phyloP scores from a whole-genome alignment of 1,140 invertebrate genomes.

The Ephestia elutella region DNA sequence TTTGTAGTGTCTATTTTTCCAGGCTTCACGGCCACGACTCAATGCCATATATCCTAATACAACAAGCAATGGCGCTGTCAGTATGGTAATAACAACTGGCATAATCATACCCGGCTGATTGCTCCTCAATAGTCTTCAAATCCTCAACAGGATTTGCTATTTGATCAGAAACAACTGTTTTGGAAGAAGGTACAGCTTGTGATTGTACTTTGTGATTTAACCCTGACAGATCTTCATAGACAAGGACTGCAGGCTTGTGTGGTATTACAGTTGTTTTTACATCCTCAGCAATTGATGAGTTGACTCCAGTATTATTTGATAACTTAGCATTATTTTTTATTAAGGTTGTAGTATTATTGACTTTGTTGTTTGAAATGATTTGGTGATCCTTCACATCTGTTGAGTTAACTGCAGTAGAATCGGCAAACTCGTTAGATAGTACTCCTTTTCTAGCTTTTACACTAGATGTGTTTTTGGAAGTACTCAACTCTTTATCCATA shows the following conservation, averaged over 20 bases:
- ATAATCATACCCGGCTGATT: slow-evolving; percentile 76
- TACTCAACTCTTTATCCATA: slow-evolving; percentile 39
- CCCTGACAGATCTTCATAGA: slow-evolving; percentile 18
- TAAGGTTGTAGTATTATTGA: slow-evolving; percentile 13
- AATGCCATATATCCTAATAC: slow-evolving; percentile 77
- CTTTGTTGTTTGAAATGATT: not conserved
- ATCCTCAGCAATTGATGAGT: slow-evolving; percentile 8
- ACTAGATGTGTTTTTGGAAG: slow-evolving; percentile 34
- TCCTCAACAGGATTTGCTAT: slow-evolving; percentile 21
- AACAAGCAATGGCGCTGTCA: slow-evolving; percentile 79
- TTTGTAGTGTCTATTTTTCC: slow-evolving; percentile 84
- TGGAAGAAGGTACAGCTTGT: slow-evolving; percentile 14
- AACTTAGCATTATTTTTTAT: slow-evolving; percentile 21
- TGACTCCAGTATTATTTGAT: slow-evolving; percentile 22
- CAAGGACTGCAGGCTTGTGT: slow-evolving; percentile 24
- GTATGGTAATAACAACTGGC: slow-evolving; percentile 78
- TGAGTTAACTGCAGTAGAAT: not conserved
- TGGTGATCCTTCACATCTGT: not conserved
- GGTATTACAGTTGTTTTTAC: slow-evolving; percentile 5
- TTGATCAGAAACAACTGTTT: slow-evolving; percentile 18
- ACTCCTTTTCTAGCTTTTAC: slow-evolving; percentile 48
- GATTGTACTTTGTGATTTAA: not conserved
- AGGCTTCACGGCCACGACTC: slow-evolving; percentile 80
- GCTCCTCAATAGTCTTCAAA: slow-evolving; percentile 25
- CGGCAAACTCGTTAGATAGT: slow-evolving; percentile 4